Evolutionary conservation across 2,888 invertebrate species (phyloP), one percentile per base, ranked within the genome.

Genomic region (Stegophylla sp.): DNA sequence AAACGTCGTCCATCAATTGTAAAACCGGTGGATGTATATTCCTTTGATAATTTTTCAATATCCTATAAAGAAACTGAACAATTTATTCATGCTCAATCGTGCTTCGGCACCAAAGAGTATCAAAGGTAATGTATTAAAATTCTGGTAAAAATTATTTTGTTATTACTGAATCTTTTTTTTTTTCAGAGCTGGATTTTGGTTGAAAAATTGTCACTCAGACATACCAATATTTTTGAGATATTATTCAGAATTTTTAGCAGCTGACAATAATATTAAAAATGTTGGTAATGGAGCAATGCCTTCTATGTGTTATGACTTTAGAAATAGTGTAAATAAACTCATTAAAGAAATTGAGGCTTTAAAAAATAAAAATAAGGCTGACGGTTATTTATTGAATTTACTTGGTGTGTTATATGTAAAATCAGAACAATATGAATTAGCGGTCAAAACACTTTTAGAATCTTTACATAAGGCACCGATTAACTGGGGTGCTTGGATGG

Each of bases 401-500:
- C 95, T 96, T 87, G 98, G 97, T 17, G 91, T 97, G 7, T 92
- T 98, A 1, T 87, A 97, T 69, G 94, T 95, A 85, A 94, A 95
- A 85, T 87, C 97, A 76, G 94, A 96, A 85, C 88, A 97, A 17
- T 88, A 91, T 71, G 90, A 90, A 83, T 91, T 93, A 84, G 96
- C 98, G 0, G 90, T 92, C 34, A 91, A 93, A 83, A 90, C 93
- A 69, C 89, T 98, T 61, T 89, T 93, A 26, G 92, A 94, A 85
- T 91, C 97, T 0, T 90, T 96, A 15, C 90, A 91, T 82, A 89
- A 90, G 61, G 91, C 92, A 77, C 97, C 97, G 0, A 91, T 94
- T 85, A 90, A 97, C 82, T 99, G 98, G 98, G 93, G 95, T 61
- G 94, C 97, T 0, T 99, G 98, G 95, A 89, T 95, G 51, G 97